These are phyloP conservation scores for Poeciliopsis presidionis DNA, from an alignment of 2,797 vertebrate species.

Conservation along the genomic window DNA sequence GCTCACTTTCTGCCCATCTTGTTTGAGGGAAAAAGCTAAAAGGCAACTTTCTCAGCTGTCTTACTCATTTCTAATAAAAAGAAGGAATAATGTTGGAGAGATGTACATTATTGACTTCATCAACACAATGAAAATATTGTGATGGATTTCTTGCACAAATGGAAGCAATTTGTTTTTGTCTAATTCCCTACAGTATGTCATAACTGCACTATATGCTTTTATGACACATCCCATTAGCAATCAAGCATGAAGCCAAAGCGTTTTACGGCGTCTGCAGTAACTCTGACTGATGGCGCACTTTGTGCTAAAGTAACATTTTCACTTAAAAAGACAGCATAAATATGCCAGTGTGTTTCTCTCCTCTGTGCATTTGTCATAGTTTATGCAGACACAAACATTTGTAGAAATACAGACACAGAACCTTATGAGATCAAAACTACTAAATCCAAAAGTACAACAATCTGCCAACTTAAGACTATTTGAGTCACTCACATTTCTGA, in stretches of 20 bases:
- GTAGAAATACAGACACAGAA: neutral
- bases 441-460: neutral
- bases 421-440: neutral
- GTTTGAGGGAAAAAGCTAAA: neutral
- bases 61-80: neutral
- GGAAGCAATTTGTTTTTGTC: neutral
- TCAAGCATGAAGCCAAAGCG: neutral
- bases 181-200: neutral
- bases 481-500: neutral
- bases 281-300: slow-evolving; percentile 6
- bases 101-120: neutral
- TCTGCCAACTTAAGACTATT: neutral
- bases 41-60: neutral
- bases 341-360: neutral
- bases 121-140: slow-evolving; percentile 1
- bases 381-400: slow-evolving; percentile 9
- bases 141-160: slow-evolving; percentile 4
- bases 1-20: no score
- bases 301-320: neutral
- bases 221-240: slow-evolving; percentile 13
- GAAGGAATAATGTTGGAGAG: neutral
- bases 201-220: slow-evolving; percentile 2
- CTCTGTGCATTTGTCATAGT: slow-evolving; percentile 19
- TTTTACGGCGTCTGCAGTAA: slow-evolving; percentile 1
- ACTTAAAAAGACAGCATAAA: slow-evolving; percentile 9